Conservation (phyloP, 1,140 invertebrate genomes). For the Macrostomum lignano region DNA sequence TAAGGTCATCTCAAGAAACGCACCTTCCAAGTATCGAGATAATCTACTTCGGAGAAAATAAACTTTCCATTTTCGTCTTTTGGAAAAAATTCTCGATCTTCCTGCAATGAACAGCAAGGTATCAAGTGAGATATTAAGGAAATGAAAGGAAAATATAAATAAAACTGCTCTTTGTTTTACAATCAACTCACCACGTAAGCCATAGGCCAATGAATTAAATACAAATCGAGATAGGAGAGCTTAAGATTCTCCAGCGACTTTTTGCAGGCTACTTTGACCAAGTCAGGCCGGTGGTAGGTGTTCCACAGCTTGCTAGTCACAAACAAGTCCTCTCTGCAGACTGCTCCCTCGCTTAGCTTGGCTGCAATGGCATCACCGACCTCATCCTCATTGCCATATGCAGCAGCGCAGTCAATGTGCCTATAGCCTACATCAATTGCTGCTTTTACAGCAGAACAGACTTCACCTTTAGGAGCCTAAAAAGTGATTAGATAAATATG, state of each 20-base stretch:
- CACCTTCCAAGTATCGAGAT: conserved; percentile 56
- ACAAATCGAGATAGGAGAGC: conserved; percentile 50
- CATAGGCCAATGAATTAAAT: conserved; percentile 53
- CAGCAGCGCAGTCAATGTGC: conserved; percentile 55
- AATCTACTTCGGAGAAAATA: too few species aligned
- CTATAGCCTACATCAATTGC: conserved; percentile 57
- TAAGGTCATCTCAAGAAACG: too few species aligned
- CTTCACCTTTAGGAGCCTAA: too few species aligned
- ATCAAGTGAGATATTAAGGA: too few species aligned
- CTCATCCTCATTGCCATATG: conserved; percentile 56
- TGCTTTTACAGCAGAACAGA: too few species aligned
- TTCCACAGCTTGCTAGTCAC: conserved; percentile 46
- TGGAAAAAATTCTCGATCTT: conserved; percentile 34
- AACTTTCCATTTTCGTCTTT: conserved; percentile 34
- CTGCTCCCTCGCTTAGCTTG: conserved; percentile 37
- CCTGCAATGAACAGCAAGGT: conserved; percentile 19
- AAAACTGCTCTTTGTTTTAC: not conserved
- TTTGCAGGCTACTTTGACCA: conserved; percentile 35
- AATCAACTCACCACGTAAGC: conserved; percentile 37
- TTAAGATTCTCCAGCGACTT: conserved; percentile 38
- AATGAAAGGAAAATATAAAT: too few species aligned
- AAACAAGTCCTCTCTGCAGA: conserved; percentile 51
- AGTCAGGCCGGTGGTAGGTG: conserved; percentile 36
- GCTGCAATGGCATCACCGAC: conserved; percentile 44
- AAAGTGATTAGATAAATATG: too few species aligned